Evolutionary conservation across 2,113 vertebrate genomes (phyloP).

Genomic region (Ptychochromis oligacanthus): DNA sequence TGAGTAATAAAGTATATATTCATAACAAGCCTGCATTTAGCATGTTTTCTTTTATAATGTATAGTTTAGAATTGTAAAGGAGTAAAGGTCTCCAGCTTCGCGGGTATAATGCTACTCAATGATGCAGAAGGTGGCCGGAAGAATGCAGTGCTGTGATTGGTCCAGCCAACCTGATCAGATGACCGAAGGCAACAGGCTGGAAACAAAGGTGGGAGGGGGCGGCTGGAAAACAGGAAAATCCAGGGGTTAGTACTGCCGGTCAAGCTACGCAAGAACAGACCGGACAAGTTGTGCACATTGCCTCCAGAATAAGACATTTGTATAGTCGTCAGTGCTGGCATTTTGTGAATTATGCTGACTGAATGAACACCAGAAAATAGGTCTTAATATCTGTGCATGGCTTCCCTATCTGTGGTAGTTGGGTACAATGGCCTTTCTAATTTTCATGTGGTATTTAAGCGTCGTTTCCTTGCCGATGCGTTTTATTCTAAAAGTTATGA

Average conservation of each 20-base stretch:
- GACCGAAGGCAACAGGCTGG: conserved; percentile 41
- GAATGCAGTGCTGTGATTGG: conserved; percentile 40
- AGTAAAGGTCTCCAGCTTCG: not conserved
- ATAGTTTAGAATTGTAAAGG: not conserved
- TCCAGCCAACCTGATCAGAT: conserved; percentile 27
- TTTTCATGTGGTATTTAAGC: too few relatives aligned
- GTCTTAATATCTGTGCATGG: not conserved
- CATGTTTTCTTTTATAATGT: not conserved
- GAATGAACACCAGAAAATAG: not conserved
- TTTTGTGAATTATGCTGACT: not conserved
- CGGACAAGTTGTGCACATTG: not conserved
- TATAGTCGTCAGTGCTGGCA: not conserved
- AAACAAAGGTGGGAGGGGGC: not conserved
- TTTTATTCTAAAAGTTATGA: conserved; percentile 31
- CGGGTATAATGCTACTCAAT: not conserved
- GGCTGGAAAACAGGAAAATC: not conserved
- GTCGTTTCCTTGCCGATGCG: not conserved
- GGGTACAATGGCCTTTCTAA: not conserved
- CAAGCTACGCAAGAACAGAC: not conserved
- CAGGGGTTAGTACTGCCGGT: not conserved
- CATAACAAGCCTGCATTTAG: not conserved
- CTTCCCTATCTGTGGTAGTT: not conserved
- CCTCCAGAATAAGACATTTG: not conserved
- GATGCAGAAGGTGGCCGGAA: not conserved
- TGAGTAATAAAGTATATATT: not conserved